Evolutionary conservation across 2,888 invertebrate genomes (phyloP).

Genomic region (Zonitis immaculata): DNA sequence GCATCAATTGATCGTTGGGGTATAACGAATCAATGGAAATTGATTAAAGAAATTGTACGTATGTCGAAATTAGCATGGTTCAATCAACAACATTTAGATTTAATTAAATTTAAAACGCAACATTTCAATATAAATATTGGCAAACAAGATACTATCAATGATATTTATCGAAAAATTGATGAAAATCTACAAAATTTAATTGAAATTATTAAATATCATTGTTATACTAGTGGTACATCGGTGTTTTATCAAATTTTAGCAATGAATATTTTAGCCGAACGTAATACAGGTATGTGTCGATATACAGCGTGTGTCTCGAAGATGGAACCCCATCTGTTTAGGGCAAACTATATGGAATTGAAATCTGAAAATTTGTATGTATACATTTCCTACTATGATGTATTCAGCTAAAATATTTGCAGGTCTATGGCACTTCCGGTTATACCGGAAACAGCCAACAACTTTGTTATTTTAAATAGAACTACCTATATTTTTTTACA

Average conservation of each 20-base stretch:
- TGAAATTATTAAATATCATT: slow-evolving; percentile 47
- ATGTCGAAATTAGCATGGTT: slow-evolving; percentile 26
- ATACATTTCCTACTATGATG: no score
- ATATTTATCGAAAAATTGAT: slow-evolving; percentile 44
- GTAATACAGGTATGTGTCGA: slow-evolving; percentile 46
- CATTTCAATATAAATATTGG: slow-evolving; percentile 42
- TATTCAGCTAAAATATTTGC: no score
- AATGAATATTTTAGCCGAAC: slow-evolving; percentile 54
- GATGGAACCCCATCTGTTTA: no score
- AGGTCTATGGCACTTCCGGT: no score
- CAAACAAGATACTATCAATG: slow-evolving; percentile 30
- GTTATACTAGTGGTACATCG: slow-evolving; percentile 50
- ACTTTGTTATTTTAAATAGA: no score
- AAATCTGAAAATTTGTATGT: no score
- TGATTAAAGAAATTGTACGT: slow-evolving; percentile 25
- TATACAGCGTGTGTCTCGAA: no score
- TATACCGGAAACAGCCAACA: no score
- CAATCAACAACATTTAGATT: slow-evolving; percentile 8
- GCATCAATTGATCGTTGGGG: slow-evolving; percentile 52
- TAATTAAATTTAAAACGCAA: slow-evolving; percentile 19
- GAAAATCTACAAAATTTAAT: slow-evolving; percentile 30
- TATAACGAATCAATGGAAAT: slow-evolving; percentile 24
- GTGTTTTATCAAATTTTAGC: slow-evolving; percentile 54
- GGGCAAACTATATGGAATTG: no score
- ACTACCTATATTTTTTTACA: no score